Evolutionary conservation across 2,888 invertebrate species (phyloP).

Genomic region (Chymomyza procnemis): DNA sequence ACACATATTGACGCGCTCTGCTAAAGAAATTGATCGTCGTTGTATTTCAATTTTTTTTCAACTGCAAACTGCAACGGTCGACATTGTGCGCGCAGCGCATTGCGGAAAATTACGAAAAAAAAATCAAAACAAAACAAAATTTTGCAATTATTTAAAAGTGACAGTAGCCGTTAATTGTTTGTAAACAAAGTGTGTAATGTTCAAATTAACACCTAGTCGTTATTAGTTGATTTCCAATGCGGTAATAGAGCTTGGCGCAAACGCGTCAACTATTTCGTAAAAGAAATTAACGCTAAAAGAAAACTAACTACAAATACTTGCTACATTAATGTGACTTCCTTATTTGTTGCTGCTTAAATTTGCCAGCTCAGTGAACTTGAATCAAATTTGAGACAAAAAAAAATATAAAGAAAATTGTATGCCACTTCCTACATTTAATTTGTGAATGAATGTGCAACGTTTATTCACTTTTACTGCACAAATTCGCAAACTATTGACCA

Average conservation of each 20-base stretch:
- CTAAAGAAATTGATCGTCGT: background rate
- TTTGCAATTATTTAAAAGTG: slow-evolving; percentile 36
- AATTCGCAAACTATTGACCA: slow-evolving; percentile 26
- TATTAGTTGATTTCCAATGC: slow-evolving; percentile 14
- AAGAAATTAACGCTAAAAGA: slow-evolving; percentile 1
- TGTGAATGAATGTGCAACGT: slow-evolving; percentile 54
- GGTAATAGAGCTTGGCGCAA: slow-evolving; percentile 14
- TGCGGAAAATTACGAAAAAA: slow-evolving; percentile 7
- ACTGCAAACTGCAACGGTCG: background rate
- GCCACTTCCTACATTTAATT: slow-evolving; percentile 33
- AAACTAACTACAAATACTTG: background rate
- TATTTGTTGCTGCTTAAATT: slow-evolving; percentile 1
- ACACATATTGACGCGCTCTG: background rate
- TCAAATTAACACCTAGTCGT: slow-evolving; percentile 54
- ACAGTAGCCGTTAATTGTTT: slow-evolving; percentile 17
- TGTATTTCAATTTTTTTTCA: background rate
- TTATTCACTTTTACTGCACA: slow-evolving; percentile 27
- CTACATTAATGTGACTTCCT: slow-evolving; percentile 13
- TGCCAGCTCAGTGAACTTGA: slow-evolving; percentile 50
- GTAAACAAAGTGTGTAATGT: slow-evolving; percentile 31
- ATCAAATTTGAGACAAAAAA: background rate
- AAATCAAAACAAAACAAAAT: slow-evolving; percentile 15
- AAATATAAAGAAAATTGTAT: background rate
- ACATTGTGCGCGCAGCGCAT: background rate
- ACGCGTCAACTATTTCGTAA: slow-evolving; percentile 10